Evolutionary conservation across 2,113 vertebrate genomes (phyloP).

Genomic region (Macroglossus sobrinus): DNA sequence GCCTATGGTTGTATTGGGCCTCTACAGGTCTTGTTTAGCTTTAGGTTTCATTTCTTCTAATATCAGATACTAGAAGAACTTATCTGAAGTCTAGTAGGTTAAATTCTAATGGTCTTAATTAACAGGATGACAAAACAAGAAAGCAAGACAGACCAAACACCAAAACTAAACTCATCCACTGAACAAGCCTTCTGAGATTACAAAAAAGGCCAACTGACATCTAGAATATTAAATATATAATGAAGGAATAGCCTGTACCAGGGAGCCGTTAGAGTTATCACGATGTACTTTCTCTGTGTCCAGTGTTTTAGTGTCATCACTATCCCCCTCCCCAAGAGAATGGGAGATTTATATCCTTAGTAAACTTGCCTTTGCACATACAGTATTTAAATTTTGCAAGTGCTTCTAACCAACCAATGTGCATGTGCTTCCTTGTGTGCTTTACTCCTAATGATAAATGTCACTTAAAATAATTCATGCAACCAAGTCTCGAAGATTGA

Average conservation of each 20-base stretch:
- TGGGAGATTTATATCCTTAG: neutral
- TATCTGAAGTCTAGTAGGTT: neutral
- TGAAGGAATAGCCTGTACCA: neutral
- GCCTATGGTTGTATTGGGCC: neutral
- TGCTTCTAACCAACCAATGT: neutral
- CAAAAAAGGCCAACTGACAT: neutral
- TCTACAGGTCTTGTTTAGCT: neutral
- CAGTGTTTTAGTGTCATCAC: neutral
- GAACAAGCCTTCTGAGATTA: neutral
- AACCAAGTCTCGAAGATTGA: neutral
- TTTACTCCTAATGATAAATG: neutral
- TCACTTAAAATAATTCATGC: neutral
- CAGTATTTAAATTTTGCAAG: slow-evolving; percentile 6
- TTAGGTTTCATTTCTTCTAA: neutral
- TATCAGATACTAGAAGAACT: neutral
- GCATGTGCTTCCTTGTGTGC: neutral
- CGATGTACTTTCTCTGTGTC: neutral
- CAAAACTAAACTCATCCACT: neutral
- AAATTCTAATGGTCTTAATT: neutral
- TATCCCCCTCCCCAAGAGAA: neutral
- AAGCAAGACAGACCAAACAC: neutral
- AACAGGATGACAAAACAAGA: neutral
- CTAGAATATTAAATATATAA: neutral
- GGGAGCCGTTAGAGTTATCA: neutral
- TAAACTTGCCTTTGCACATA: neutral